A percentile compares a stretch with the other conserved stretches of the same genome.
Conservation (phyloP, 2,888 invertebrate species). For the Myathropa florea region DNA sequence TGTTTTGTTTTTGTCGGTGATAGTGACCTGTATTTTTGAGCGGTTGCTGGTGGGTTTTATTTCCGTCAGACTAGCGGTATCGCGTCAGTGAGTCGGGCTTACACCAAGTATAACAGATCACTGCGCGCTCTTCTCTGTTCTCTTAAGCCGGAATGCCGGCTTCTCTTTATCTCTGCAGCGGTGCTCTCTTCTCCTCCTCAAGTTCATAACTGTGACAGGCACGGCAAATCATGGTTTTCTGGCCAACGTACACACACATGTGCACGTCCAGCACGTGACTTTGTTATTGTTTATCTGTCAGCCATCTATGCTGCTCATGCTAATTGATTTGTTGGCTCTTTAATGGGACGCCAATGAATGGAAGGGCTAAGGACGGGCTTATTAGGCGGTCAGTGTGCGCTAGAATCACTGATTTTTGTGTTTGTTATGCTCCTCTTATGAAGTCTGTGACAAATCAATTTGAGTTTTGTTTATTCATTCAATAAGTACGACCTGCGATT, state of each 20-base stretch:
- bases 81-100: background rate
- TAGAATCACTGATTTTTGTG: background rate
- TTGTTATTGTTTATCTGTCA: conserved; percentile 50
- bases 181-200: background rate
- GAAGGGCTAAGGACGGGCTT: conserved; percentile 22
- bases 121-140: conserved; percentile 7
- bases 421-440: background rate
- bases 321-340: conserved; percentile 41
- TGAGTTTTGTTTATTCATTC: background rate
- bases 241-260: background rate
- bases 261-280: conserved; percentile 39
- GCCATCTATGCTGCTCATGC: background rate
- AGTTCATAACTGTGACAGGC: background rate
- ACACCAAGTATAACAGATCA: conserved; percentile 14
- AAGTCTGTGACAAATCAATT: conserved; percentile 4
- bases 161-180: conserved; percentile 7
- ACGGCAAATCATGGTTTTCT: background rate
- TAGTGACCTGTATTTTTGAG: conserved; percentile 44
- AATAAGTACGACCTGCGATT: background rate
- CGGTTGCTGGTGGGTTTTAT: conserved; percentile 15
- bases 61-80: conserved; percentile 30
- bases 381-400: background rate
- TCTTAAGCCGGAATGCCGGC: background rate
- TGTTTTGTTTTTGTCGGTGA: conserved; percentile 7
- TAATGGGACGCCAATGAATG: background rate